These are phyloP conservation scores for Panagrolaimus sp. DNA, from an alignment of 1,140 invertebrate species.

Conservation along the genomic window DNA sequence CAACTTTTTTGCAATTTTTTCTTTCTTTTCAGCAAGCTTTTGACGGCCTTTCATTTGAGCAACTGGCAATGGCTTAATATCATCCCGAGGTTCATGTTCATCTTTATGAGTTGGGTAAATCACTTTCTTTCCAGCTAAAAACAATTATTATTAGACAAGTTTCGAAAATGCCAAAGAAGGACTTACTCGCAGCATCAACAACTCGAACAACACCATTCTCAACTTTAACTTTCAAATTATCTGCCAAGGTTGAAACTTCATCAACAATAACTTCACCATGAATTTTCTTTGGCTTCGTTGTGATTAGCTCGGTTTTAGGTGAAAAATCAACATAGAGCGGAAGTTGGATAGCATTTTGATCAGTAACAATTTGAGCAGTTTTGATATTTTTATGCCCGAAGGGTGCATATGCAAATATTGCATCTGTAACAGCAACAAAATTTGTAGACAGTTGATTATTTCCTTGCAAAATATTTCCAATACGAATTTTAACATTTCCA, in stretches of 20 bases:
- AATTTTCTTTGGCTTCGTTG: background rate
- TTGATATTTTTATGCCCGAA: slow-evolving; percentile 38
- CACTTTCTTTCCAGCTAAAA: too few species aligned
- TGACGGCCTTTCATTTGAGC: too few species aligned
- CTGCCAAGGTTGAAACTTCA: slow-evolving; percentile 42
- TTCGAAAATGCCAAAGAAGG: too few species aligned
- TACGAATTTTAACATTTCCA: slow-evolving; percentile 25
- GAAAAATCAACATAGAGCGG: slow-evolving; percentile 46
- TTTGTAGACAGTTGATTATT: slow-evolving; percentile 27
- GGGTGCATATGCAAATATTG: slow-evolving; percentile 21
- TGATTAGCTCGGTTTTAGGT: slow-evolving; percentile 12
- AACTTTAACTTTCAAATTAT: slow-evolving; percentile 43
- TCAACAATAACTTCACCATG: slow-evolving; percentile 24
- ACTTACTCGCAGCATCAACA: slow-evolving; percentile 35
- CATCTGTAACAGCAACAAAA: slow-evolving; percentile 27
- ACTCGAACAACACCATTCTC: slow-evolving; percentile 36
- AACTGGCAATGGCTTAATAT: too few species aligned
- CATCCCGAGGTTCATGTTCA: too few species aligned
- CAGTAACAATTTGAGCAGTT: slow-evolving; percentile 20
- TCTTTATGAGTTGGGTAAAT: too few species aligned
- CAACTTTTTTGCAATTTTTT: too few species aligned
- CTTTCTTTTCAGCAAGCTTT: too few species aligned
- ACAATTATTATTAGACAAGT: too few species aligned
- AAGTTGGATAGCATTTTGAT: slow-evolving; percentile 20
- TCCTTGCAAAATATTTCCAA: slow-evolving; percentile 36